Base-by-base conservation (phyloP, 2,113 vertebrate species). In the Lichenostomus cassidix region DNA sequence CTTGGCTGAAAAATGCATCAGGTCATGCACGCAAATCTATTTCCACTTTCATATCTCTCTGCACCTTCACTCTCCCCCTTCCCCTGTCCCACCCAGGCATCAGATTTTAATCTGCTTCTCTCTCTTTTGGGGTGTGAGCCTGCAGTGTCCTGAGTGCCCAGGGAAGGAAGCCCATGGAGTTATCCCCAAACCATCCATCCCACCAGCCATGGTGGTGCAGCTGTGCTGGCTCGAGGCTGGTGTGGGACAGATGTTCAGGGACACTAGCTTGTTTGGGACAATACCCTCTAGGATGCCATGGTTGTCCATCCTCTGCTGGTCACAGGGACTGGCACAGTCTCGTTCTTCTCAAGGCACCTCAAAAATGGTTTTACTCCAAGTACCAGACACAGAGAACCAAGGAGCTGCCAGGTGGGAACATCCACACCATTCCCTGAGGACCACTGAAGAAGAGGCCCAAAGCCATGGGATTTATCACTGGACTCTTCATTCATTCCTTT, bases 401-500 rank as follows among this genome's bases (percentile, higher is more conserved):
- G 0, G 0, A 81, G 21, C 23, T 47, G 8, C 7, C 37, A 46
- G 21, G 55, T n/a, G 29, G 8, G 35, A 71, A 78, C 53, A 87
- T 2, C 31, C 67, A 44, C 0, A 0, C 46, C 13, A 2, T 64
- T 55, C 35, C 56, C 35, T 1, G 0, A 56, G 35, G 35, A 63
- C 2, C 29, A 9, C 1, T 29, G 41, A 63, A 46, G 31, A 59
- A 27, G 31, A 44, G 5, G 12, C 5, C 2, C 46, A 89, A 87
- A 91, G 33, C 42, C 47, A 19, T 9, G 25, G 23, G 31, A 39
- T 15, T 9, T 27, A 4, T 6, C 22, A 4, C 1, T 5, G 9
- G 20, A 13, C 4, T 56, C 35, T 50, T 60, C 28, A 67, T 31
- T 65, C 13, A 11, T 13, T 23, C 18, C 17, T 62, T 75, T 42